Conservation (phyloP, 2,797 vertebrate genomes). For the Numenius phaeopus region DNA sequence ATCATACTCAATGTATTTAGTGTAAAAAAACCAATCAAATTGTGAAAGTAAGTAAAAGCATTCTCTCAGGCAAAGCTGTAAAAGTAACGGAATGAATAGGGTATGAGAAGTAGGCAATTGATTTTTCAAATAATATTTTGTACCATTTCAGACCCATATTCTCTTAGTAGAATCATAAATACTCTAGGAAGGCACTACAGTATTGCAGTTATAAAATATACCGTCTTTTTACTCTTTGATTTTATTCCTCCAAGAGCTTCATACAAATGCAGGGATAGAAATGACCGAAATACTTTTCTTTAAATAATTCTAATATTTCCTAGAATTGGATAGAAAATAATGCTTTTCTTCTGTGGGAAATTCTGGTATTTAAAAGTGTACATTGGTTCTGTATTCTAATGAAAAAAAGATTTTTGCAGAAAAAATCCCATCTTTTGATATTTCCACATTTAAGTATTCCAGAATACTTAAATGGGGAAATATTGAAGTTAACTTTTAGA, state of each 20-base stretch:
- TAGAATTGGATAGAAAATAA: background rate
- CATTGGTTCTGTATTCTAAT: background rate
- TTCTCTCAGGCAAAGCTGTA: background rate
- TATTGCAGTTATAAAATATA: background rate
- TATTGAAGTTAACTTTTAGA: background rate
- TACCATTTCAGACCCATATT: background rate
- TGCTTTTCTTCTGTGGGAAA: background rate
- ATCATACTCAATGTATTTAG: background rate
- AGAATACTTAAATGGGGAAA: background rate
- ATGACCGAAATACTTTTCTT: background rate
- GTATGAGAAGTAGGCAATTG: background rate
- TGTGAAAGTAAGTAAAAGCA: background rate
- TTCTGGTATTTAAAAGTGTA: background rate
- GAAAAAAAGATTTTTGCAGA: background rate
- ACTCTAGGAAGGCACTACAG: background rate
- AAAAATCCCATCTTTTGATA: too few species aligned
- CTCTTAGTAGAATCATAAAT: background rate
- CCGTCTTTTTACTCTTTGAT: background rate
- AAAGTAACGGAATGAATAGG: background rate
- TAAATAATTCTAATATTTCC: background rate
- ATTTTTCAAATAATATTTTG: background rate
- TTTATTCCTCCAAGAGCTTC: background rate
- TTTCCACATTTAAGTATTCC: background rate
- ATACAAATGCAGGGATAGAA: background rate
- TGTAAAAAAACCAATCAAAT: slow-evolving; percentile 15